phyloP scores from a whole-genome alignment of 2,797 vertebrate genomes.

The Spatula clypeata region DNA sequence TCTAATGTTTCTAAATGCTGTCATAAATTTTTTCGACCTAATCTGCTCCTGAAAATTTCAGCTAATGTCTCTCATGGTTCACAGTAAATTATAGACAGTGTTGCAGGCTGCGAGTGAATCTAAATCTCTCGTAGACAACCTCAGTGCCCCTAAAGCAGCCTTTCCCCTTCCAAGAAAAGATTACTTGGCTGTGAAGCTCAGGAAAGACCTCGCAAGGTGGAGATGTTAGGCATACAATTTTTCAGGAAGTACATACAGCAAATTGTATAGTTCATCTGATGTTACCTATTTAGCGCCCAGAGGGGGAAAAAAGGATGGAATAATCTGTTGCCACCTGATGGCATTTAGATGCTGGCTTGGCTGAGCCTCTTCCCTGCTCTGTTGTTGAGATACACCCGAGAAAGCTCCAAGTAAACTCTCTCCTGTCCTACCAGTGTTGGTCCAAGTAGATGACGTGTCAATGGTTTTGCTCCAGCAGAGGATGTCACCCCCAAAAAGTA shows the following conservation, averaged over 20 bases:
- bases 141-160: background rate
- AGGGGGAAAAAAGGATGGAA: background rate
- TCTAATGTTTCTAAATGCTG: constrained; percentile 75
- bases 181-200: background rate
- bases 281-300: background rate
- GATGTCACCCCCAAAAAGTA: background rate
- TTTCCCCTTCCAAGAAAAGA: background rate
- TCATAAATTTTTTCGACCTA: constrained; percentile 81
- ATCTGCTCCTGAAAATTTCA: constrained; percentile 79
- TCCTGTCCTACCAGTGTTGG: background rate
- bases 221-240: rapidly evolving
- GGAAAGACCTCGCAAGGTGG: background rate
- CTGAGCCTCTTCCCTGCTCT: rapidly evolving
- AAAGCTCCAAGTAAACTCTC: background rate
- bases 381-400: background rate
- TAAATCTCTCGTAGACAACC: background rate
- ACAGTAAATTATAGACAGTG: constrained; percentile 30
- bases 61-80: constrained; percentile 57
- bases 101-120: constrained; percentile 42
- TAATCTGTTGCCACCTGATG: background rate
- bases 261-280: background rate
- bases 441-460: background rate
- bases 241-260: background rate
- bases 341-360: background rate
- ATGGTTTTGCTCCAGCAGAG: background rate